These are phyloP conservation scores for Drosophila flavopinicola DNA, from an alignment of 2,888 invertebrate genomes.

Conservation along the genomic window DNA sequence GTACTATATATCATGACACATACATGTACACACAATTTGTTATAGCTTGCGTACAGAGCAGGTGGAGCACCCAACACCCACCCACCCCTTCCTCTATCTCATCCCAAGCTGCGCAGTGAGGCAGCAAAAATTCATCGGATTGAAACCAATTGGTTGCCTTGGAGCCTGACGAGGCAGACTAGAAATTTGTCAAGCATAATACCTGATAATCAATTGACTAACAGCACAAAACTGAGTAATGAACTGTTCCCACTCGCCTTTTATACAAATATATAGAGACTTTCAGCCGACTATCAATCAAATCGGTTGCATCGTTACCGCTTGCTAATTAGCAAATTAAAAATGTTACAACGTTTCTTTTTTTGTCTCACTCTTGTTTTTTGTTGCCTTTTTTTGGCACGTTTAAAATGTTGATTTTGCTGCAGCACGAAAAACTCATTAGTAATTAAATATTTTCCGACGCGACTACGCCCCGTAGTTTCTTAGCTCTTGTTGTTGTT, in stretches of 20 bases:
- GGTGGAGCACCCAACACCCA: constrained; percentile 13
- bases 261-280: background rate
- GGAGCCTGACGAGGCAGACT: constrained; percentile 17
- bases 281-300: constrained; percentile 61
- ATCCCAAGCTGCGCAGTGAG: constrained; percentile 27
- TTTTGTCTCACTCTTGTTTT: constrained; percentile 4
- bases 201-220: constrained; percentile 77
- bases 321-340: constrained; percentile 74
- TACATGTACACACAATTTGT: constrained; percentile 27
- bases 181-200: constrained; percentile 66
- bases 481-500: constrained; percentile 46
- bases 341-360: constrained; percentile 62
- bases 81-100: background rate
- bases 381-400: constrained; percentile 18
- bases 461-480: constrained; percentile 73
- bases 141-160: constrained; percentile 46
- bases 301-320: constrained; percentile 45
- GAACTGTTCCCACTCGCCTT: constrained; percentile 54
- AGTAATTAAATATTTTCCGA: constrained; percentile 78
- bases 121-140: constrained; percentile 47
- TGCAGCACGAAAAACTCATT: constrained; percentile 76
- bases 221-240: constrained; percentile 59
- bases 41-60: constrained; percentile 11
- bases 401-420: constrained; percentile 63
- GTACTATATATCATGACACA: constrained; percentile 33